Conservation (phyloP, 2,113 vertebrate genomes). For the Pelecanoides urinatrix region DNA sequence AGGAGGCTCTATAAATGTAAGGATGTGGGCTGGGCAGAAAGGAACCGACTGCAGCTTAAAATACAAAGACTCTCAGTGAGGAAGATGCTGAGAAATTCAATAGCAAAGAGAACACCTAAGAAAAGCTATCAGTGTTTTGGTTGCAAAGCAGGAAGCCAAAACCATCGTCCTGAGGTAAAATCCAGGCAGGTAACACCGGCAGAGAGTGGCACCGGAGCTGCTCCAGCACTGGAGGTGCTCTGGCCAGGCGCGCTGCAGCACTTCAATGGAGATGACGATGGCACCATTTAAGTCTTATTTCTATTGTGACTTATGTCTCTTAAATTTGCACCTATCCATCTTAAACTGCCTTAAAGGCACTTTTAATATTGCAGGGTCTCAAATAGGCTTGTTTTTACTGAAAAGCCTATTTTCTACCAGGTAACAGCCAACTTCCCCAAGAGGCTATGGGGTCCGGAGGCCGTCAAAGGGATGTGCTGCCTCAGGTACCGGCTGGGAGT, state of each 20-base stretch:
- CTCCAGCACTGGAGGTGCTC: background rate
- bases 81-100: background rate
- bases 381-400: background rate
- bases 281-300: background rate
- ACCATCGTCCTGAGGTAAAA: background rate
- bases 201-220: background rate
- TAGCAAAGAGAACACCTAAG: constrained; percentile 30
- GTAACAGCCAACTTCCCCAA: background rate
- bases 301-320: background rate
- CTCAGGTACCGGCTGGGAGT: background rate
- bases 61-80: background rate
- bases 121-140: background rate
- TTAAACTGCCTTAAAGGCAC: background rate
- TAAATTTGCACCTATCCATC: background rate
- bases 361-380: background rate
- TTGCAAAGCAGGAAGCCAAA: constrained; percentile 35
- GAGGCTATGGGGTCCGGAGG: background rate
- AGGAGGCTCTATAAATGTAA: background rate
- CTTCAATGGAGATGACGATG: background rate
- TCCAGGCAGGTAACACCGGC: background rate
- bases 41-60: background rate
- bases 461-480: background rate
- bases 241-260: background rate
- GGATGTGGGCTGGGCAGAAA: background rate
- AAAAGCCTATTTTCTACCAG: background rate